Evolutionary conservation across 2,888 invertebrate species (phyloP).

Genomic region (Pachymerium ferrugineum): DNA sequence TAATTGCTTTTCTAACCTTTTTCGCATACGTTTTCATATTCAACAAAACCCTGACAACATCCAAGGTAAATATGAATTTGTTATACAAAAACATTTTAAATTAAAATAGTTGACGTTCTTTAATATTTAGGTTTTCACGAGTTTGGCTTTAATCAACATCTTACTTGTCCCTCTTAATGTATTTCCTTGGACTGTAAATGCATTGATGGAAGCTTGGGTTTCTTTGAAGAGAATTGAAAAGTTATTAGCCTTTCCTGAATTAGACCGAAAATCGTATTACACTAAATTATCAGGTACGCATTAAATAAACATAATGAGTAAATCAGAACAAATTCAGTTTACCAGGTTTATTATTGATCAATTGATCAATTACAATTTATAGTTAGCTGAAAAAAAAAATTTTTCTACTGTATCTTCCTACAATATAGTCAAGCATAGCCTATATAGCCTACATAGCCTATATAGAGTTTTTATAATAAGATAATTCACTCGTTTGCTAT

Average conservation of each 20-base stretch:
- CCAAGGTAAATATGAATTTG: slow-evolving; percentile 57
- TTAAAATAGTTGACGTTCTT: slow-evolving; percentile 27
- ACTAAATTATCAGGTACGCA: not conserved
- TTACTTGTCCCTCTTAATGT: slow-evolving; percentile 91
- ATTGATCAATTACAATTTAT: too few species aligned
- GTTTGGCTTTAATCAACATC: slow-evolving; percentile 91
- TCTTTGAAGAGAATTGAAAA: slow-evolving; percentile 81
- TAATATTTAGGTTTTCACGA: slow-evolving; percentile 68
- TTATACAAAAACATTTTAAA: not conserved
- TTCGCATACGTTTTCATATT: slow-evolving; percentile 65
- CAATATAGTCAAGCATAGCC: too few species aligned
- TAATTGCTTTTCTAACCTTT: slow-evolving; percentile 79
- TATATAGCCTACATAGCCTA: too few species aligned
- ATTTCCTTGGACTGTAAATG: slow-evolving; percentile 97
- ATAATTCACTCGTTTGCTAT: too few species aligned
- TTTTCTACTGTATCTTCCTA: too few species aligned
- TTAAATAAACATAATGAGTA: too few species aligned
- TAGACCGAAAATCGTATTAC: not conserved
- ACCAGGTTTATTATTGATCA: too few species aligned
- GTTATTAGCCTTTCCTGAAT: slow-evolving; percentile 53
- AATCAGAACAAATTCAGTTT: too few species aligned
- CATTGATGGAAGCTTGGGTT: slow-evolving; percentile 91
- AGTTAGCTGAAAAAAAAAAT: too few species aligned
- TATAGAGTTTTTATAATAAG: too few species aligned
- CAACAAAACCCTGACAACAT: slow-evolving; percentile 73